These are phyloP conservation scores for Corythucha ciliata DNA, from an alignment of 2,888 invertebrate genomes.

Conservation along the genomic window DNA sequence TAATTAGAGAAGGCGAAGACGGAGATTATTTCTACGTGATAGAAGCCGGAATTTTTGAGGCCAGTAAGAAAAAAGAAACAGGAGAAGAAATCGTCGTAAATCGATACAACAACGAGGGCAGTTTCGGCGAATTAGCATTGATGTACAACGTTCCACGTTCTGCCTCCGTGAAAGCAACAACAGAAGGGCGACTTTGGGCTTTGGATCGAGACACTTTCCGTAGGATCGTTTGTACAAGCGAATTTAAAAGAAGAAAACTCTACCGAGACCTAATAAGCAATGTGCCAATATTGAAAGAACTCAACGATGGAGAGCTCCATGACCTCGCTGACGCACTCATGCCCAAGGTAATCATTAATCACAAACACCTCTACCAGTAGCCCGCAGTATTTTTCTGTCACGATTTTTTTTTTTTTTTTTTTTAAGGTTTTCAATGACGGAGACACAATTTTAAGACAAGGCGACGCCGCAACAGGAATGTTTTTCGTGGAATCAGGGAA, in stretches of 20 bases:
- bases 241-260: slow-evolving; percentile 94
- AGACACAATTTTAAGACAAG: slow-evolving; percentile 15
- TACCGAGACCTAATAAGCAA: slow-evolving; percentile 87
- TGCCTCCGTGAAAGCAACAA: slow-evolving; percentile 77
- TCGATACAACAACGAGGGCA: slow-evolving; percentile 80
- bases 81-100: slow-evolving; percentile 57
- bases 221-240: slow-evolving; percentile 88
- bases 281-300: slow-evolving; percentile 45
- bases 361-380: too few species aligned
- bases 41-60: slow-evolving; percentile 67
- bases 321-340: slow-evolving; percentile 14
- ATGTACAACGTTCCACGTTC: slow-evolving; percentile 97
- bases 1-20: slow-evolving; percentile 92
- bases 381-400: too few species aligned
- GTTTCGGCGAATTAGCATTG: slow-evolving; percentile 91
- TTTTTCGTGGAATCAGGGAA: slow-evolving; percentile 92
- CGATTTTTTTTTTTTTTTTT: too few species aligned
- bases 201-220: slow-evolving; percentile 96
- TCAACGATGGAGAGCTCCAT: slow-evolving; percentile 16
- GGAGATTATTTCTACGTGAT: slow-evolving; percentile 98
- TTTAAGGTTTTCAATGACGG: slow-evolving; percentile 4
- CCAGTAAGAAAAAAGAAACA: slow-evolving; percentile 53
- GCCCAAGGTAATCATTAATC: too few species aligned
- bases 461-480: slow-evolving; percentile 89
- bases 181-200: slow-evolving; percentile 85